Evolutionary conservation across 2,797 vertebrate species (phyloP), one percentile per base, ranked within the genome.

Genomic region (Molossus molossus): DNA sequence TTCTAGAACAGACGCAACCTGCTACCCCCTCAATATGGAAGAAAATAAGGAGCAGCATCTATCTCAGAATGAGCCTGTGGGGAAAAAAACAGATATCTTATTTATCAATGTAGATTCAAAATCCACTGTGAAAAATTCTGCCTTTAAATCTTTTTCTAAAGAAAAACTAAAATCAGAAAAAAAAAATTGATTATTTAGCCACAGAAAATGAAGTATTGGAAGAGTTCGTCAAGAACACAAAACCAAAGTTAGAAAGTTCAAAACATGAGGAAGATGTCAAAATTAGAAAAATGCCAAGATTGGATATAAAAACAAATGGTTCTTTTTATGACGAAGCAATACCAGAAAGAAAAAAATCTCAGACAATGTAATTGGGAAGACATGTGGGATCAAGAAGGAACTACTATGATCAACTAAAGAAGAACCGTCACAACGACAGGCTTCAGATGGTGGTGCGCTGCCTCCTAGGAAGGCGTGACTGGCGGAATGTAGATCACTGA

Each of bases 401-500:
- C 90, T 79, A 1, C 25, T 84, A 0, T 75, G 91, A 81, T 96
- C 85, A 79, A 86, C 81, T 96, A 97, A 97, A 97, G 95, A 97
- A 53, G 73, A 95, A 29, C 67, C 37, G 48, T 69, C 90, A 96
- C 57, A 83, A 96, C 67, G 97, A 79, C 11, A 69, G 92, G 64
- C 73, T 87, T 90, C 65, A 97, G 96, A 92, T 77, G 96, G 97
- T 79, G 86, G 94, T 76, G 98, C 98, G 27, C 97, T 77, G 82
- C 98, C 99, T 96, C 99, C 99, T 37, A 98, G 98, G 81, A 99
- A 98, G 90, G 96, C 99, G 95, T 91, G 99, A 87, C 77, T 99
- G 96, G 99, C 99, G 93, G 99, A 99, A 97, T 99, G 99, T 82
- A 98, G 98, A 90, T 99, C 99, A 0, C 96, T 99, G 90, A 98